Conservation (phyloP, 2,888 invertebrate genomes). For the Cerastis rubricosa region DNA sequence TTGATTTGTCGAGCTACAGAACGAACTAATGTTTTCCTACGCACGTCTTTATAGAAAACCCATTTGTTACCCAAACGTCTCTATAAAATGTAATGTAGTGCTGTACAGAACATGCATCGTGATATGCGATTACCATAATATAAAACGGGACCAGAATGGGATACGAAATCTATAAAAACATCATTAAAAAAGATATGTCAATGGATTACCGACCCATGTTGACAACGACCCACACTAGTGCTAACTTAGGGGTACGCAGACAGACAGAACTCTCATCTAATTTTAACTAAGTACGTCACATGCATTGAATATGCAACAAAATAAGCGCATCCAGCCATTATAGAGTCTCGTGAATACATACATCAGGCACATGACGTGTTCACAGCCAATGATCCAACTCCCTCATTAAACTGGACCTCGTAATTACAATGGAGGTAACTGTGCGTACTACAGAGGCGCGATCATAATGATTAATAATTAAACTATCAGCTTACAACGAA, state of each 20-base stretch:
- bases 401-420: slow-evolving; percentile 60
- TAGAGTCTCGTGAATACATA: not conserved
- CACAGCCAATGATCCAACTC: slow-evolving; percentile 40
- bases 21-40: slow-evolving; percentile 77
- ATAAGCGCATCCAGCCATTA: not conserved
- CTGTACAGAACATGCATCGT: slow-evolving; percentile 49
- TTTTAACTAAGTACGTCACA: not conserved
- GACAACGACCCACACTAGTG: not conserved
- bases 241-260: not conserved
- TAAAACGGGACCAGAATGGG: slow-evolving; percentile 32
- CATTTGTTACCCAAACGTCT: slow-evolving; percentile 80
- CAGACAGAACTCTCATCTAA: not conserved
- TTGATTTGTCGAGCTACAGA: slow-evolving; percentile 81
- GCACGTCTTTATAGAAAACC: slow-evolving; percentile 74
- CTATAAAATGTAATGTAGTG: slow-evolving; percentile 77
- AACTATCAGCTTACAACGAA: slow-evolving; percentile 69
- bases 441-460: slow-evolving; percentile 40
- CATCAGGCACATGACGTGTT: slow-evolving; percentile 3
- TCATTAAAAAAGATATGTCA: slow-evolving; percentile 25
- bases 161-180: slow-evolving; percentile 32
- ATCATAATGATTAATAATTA: slow-evolving; percentile 59
- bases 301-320: not conserved
- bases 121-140: slow-evolving; percentile 54
- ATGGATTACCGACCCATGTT: slow-evolving; percentile 4
- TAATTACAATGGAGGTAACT: slow-evolving; percentile 53